Evolutionary conservation across 2,888 invertebrate genomes (phyloP).

Genomic region (Aphelenchoides bicaudatus): DNA sequence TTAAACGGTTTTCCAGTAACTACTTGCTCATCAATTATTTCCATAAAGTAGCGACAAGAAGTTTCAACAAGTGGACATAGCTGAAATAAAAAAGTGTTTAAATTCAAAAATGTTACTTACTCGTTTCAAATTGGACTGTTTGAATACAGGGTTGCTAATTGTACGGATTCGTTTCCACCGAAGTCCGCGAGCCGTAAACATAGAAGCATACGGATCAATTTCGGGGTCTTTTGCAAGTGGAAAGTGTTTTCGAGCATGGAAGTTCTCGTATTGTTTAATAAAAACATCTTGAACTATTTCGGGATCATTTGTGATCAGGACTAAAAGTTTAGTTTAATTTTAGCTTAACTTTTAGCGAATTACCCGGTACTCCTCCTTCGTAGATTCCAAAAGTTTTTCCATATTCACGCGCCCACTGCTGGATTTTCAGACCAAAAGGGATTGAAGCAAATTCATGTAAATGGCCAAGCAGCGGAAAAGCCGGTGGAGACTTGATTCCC

Average conservation of each 20-base stretch:
- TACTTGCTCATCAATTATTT: constrained; percentile 3
- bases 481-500: neutral
- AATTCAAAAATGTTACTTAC: constrained; percentile 37
- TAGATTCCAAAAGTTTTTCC: constrained; percentile 37
- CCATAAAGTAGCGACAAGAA: constrained; percentile 12
- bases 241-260: constrained; percentile 57
- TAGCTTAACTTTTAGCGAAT: constrained; percentile 42
- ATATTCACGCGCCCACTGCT: constrained; percentile 17
- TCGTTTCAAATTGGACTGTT: constrained; percentile 63
- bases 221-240: constrained; percentile 61
- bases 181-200: constrained; percentile 61
- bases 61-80: constrained; percentile 10
- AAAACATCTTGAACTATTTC: constrained; percentile 61
- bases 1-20: constrained; percentile 15
- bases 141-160: constrained; percentile 64
- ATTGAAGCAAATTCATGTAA: neutral
- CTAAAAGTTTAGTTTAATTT: constrained; percentile 13
- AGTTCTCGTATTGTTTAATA: constrained; percentile 61
- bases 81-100: neutral
- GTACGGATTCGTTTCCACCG: constrained; percentile 65
- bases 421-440: constrained; percentile 16
- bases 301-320: constrained; percentile 61
- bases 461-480: constrained; percentile 15
- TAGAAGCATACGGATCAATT: constrained; percentile 33
- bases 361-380: constrained; percentile 61